Evolutionary conservation across 1,140 invertebrate species (phyloP), one percentile per base, ranked within the genome.

Genomic region (Cephus cinctus): DNA sequence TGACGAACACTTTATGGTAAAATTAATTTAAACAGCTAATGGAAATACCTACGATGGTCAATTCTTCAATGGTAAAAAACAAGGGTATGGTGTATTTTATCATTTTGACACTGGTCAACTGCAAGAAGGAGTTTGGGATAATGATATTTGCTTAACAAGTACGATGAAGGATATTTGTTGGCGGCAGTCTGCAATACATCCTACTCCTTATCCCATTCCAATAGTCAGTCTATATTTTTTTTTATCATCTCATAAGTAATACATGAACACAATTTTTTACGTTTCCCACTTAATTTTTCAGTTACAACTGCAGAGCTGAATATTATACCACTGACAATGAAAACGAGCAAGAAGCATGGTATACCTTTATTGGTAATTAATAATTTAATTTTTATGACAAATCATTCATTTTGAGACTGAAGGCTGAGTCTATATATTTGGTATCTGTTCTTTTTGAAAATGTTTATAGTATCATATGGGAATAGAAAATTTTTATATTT

Each of bases 41-140:
- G 79, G 80, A 2, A 83, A 83, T 58, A 71, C 80, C 19, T 86
- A 83, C 54, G 82, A 85, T 67, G 84, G 84, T 1, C 55, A 77
- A 27, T 86, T 82, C 76, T 46, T 67, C 11, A 57, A 70, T 8
- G 79, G 80, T 47, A 47, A 71, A 23, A 85, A 83, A 59, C 66
- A 80, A 54, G 84, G 84, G 2, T 54, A 68, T 11, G 84, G 84
- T 4, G 67, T 71, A 15, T 85, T 77, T 65, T 82, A 81, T 61
- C 82, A 86, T 59, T 65, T 84, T 45, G 57, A 72, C 38, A 83
- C 69, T 1, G 83, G 83, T 0, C 82, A 84, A 60, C 51, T 83
- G 23, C 83, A 85, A 54, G 72, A 79, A 50, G 83, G 83, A 4
- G 63, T 75, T 38, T 86, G 83, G 83, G 25, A 49, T 5, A 44